Conservation (phyloP, 2,797 vertebrate genomes). For the Hafferia zeledoni region DNA sequence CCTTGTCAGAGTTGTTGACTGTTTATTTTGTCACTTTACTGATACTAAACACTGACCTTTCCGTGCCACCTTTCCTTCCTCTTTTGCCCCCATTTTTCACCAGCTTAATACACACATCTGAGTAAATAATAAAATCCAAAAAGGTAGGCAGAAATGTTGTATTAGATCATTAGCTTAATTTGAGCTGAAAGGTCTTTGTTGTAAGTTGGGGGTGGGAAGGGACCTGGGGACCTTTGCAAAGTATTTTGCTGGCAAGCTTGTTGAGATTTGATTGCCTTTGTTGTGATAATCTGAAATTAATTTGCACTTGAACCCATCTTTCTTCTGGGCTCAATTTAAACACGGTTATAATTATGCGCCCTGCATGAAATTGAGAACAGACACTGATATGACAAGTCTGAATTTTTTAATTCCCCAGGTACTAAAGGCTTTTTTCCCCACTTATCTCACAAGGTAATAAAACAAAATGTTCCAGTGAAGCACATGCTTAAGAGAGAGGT, state of each 20-base stretch:
- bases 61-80: constrained; percentile 56
- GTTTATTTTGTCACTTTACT: constrained; percentile 78
- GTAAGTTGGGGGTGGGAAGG: constrained; percentile 79
- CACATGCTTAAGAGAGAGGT: constrained; percentile 91
- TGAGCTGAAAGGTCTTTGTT: constrained; percentile 88
- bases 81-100: not conserved
- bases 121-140: constrained; percentile 68
- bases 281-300: constrained; percentile 99
- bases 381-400: constrained; percentile 89
- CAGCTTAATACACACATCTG: constrained; percentile 51
- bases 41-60: constrained; percentile 77
- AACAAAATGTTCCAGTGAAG: constrained; percentile 92
- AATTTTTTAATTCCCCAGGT: constrained; percentile 96
- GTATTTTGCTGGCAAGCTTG: constrained; percentile 89
- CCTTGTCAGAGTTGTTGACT: constrained; percentile 62
- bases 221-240: constrained; percentile 88
- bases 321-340: constrained; percentile 98
- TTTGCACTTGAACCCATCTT: constrained; percentile 99
- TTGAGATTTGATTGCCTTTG: constrained; percentile 96
- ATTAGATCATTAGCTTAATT: constrained; percentile 89
- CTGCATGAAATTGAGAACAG: constrained; percentile 91
- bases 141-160: constrained; percentile 78
- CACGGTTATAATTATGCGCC: constrained; percentile 91
- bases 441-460: constrained; percentile 96
- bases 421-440: constrained; percentile 84